Conservation (phyloP, 2,113 vertebrate genomes). For the Grus americana region DNA sequence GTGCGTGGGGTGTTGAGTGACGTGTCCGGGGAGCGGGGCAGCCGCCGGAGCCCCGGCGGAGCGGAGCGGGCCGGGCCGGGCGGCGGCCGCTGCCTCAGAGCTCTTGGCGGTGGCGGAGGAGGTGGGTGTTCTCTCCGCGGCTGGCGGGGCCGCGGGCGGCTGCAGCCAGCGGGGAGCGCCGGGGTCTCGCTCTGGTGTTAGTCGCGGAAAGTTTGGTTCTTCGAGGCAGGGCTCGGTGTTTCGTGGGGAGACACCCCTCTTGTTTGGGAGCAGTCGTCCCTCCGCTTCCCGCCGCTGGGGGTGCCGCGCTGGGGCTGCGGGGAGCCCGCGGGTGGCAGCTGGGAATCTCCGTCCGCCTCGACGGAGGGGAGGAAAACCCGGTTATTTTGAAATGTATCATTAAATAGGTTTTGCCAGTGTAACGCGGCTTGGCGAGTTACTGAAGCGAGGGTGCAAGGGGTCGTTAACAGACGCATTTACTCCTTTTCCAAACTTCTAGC, state of each 20-base stretch:
- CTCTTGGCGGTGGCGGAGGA: not conserved
- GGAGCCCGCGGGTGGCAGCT: not conserved
- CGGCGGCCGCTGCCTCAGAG: not conserved
- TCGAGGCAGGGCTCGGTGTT: not conserved
- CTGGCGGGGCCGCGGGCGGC: not conserved
- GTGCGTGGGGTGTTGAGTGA: not conserved
- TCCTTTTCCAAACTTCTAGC: not conserved
- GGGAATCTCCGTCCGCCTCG: too few species aligned
- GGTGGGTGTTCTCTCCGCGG: not conserved
- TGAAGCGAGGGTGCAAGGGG: not conserved
- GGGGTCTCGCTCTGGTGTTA: not conserved
- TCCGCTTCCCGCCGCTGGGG: not conserved
- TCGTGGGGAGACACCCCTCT: not conserved
- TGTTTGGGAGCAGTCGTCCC: not conserved
- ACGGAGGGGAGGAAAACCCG: too few species aligned
- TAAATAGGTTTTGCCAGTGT: accelerated
- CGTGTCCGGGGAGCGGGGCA: not conserved
- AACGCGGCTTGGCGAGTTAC: not conserved
- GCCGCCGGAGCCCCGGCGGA: not conserved
- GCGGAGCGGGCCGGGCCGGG: not conserved
- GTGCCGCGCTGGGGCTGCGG: not conserved
- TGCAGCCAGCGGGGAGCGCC: not conserved
- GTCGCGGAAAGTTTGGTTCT: not conserved
- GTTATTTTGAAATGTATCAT: accelerated
- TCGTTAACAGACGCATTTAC: accelerated